These are phyloP conservation scores for Leptinotarsa rubiginosa DNA, from an alignment of 2,888 invertebrate genomes.

Conservation along the genomic window DNA sequence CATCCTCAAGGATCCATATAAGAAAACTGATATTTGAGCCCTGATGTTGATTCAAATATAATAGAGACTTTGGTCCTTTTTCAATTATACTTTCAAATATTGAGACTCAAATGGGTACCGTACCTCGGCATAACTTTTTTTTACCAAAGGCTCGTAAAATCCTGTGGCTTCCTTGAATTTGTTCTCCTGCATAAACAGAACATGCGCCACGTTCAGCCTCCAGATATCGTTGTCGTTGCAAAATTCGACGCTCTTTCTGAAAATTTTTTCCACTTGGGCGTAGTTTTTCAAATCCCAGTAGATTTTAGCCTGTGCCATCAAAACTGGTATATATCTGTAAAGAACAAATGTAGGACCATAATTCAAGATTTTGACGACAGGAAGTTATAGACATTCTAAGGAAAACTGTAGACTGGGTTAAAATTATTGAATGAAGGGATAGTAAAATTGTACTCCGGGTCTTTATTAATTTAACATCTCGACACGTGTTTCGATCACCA, in stretches of 20 bases:
- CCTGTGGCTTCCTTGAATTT: conserved; percentile 98
- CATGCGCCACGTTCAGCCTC: conserved; percentile 98
- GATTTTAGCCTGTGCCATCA: conserved; percentile 99
- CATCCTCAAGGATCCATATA: no score
- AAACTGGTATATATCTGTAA: conserved; percentile 87
- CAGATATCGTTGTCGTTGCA: conserved; percentile 97
- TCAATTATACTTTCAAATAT: not conserved
- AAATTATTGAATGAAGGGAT: no score
- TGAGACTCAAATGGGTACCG: conserved; percentile 16
- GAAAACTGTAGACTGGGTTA: no score
- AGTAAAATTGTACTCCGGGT: no score
- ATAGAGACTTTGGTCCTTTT: no score
- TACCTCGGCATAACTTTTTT: conserved; percentile 91
- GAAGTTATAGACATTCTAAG: conserved; percentile 8
- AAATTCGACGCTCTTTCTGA: conserved; percentile 96
- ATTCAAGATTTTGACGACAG: not conserved
- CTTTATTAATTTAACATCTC: no score
- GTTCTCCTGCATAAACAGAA: conserved; percentile 98
- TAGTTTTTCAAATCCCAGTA: conserved; percentile 98
- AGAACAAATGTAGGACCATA: conserved; percentile 26
- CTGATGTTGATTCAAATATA: no score
- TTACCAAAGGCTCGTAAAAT: conserved; percentile 98
- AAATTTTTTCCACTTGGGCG: conserved; percentile 94
- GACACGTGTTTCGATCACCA: no score
- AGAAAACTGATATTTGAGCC: no score